A percentile compares a stretch with the other conserved stretches of the same genome.
These are phyloP conservation scores for Orchestes rusci DNA, from an alignment of 2,888 invertebrate genomes.

Conservation along the genomic window DNA sequence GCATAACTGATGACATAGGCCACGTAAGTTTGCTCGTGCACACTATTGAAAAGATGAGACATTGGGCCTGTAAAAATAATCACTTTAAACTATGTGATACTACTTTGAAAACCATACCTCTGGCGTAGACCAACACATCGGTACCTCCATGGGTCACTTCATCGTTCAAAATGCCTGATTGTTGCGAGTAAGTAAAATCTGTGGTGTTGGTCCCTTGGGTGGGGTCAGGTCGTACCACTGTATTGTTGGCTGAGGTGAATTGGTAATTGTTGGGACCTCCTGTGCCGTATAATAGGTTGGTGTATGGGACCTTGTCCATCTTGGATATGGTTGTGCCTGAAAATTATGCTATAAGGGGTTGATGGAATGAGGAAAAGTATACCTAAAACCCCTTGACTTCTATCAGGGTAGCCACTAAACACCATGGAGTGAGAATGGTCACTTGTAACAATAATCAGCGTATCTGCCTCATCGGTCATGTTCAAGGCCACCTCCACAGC, in stretches of 20 bases:
- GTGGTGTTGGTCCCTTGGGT: constrained; percentile 49
- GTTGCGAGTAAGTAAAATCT: constrained; percentile 63
- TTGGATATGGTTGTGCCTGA: constrained; percentile 46
- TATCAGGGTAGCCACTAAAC: constrained; percentile 68
- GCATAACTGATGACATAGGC: constrained; percentile 81
- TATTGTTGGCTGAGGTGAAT: constrained; percentile 37
- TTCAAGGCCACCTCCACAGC: constrained; percentile 62
- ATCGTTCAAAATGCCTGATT: constrained; percentile 60
- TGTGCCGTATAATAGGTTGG: constrained; percentile 69
- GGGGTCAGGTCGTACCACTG: constrained; percentile 54
- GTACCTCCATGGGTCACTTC: constrained; percentile 79
- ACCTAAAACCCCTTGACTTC: constrained; percentile 67
- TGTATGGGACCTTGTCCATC: constrained; percentile 60
- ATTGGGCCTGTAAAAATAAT: constrained; percentile 63
- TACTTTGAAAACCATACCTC: constrained; percentile 46
- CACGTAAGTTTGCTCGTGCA: constrained; percentile 88
- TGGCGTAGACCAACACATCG: constrained; percentile 79
- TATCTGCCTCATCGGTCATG: constrained; percentile 48
- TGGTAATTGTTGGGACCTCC: constrained; percentile 66
- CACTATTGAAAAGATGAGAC: constrained; percentile 79
- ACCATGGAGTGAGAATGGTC: constrained; percentile 76
- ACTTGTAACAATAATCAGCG: constrained; percentile 77
- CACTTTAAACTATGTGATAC: background rate
- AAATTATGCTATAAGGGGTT: background rate
- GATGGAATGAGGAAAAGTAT: constrained; percentile 10